phyloP scores from a whole-genome alignment of 1,140 invertebrate species.

The Apis mellifera region DNA sequence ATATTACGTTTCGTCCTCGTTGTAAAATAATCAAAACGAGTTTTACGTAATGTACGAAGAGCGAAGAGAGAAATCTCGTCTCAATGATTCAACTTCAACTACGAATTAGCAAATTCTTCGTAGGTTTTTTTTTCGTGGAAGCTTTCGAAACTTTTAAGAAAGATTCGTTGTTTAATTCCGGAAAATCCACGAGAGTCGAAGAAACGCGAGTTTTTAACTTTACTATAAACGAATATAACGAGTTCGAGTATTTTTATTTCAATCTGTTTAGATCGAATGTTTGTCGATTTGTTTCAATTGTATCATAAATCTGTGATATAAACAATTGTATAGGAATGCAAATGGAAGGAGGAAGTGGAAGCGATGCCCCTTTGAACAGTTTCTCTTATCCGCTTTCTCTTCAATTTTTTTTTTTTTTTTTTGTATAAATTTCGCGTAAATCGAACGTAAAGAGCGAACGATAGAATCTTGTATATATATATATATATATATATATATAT shows the following conservation, averaged over 20 bases:
- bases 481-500: background rate
- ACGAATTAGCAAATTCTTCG: too few species aligned
- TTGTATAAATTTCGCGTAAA: too few species aligned
- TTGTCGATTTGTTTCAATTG: background rate
- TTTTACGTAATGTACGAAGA: too few species aligned
- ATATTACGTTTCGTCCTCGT: too few species aligned
- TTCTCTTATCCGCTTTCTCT: background rate
- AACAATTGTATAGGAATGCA: slow-evolving; percentile 3
- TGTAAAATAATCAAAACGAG: too few species aligned
- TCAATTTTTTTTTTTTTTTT: background rate
- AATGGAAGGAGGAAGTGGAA: slow-evolving; percentile 9
- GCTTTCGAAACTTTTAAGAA: too few species aligned
- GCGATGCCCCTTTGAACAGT: background rate
- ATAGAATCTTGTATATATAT: background rate
- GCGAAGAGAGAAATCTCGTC: too few species aligned
- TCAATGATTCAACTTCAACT: too few species aligned
- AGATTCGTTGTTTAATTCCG: too few species aligned
- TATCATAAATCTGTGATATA: slow-evolving; percentile 10
- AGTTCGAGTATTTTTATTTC: background rate
- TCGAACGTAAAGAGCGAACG: background rate
- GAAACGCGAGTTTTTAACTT: background rate
- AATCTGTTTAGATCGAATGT: background rate
- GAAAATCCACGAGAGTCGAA: too few species aligned
- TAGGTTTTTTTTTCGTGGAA: too few species aligned
- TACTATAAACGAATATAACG: background rate